phyloP scores from a whole-genome alignment of 2,797 vertebrate genomes.

The Cygnus olor region DNA sequence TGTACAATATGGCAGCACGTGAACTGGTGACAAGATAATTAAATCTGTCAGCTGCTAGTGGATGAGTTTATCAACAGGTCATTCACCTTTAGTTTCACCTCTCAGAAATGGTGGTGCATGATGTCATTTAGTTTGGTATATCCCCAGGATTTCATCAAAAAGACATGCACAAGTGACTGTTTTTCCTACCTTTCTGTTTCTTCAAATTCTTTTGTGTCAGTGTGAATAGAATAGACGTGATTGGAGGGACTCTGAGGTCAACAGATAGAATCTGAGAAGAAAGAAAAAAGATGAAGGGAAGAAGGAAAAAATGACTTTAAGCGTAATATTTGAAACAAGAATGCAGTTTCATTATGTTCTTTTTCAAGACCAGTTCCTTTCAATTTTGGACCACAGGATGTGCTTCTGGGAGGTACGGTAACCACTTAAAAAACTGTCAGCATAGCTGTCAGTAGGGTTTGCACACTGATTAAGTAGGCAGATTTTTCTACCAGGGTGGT shows the following conservation, averaged over 20 bases:
- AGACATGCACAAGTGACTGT: background rate
- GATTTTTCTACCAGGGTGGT: background rate
- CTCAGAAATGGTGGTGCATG: background rate
- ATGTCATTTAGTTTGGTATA: background rate
- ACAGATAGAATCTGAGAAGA: background rate
- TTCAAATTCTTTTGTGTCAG: background rate
- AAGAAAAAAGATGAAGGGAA: background rate
- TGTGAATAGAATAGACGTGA: background rate
- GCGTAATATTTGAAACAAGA: background rate
- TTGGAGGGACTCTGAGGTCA: background rate
- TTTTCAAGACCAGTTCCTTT: background rate
- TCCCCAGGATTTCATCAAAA: background rate
- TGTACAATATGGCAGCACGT: background rate
- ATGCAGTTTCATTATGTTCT: background rate
- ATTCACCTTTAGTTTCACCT: background rate
- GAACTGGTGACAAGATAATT: background rate
- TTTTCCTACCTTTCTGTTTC: background rate
- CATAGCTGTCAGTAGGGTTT: background rate
- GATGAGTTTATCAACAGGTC: background rate
- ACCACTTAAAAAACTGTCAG: background rate
- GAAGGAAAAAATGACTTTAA: background rate
- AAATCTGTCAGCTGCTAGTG: background rate
- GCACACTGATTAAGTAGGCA: background rate
- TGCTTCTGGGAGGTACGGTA: background rate
- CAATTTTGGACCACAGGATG: background rate